Evolutionary conservation across 2,797 vertebrate species (phyloP).

Genomic region (Parotocinclus haroldoi): DNA sequence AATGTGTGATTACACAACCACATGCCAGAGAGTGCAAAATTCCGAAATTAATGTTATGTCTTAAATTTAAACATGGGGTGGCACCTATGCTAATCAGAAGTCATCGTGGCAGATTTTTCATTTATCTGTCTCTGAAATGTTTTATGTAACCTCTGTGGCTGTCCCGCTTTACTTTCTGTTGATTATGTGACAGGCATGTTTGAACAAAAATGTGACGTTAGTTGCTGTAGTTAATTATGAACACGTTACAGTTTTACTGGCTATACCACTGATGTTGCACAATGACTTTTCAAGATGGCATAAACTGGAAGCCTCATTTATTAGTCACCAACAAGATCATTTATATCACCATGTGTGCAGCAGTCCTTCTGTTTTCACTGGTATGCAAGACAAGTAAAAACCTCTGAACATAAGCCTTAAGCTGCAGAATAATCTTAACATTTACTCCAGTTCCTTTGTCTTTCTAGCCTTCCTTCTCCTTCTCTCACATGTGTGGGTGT

Average conservation of each 20-base stretch:
- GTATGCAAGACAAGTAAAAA: neutral
- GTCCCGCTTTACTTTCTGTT: neutral
- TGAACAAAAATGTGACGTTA: neutral
- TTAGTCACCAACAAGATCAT: neutral
- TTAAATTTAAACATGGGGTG: no score
- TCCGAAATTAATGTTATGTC: no score
- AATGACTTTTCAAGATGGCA: neutral
- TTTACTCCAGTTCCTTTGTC: slow-evolving; percentile 65
- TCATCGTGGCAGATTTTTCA: no score
- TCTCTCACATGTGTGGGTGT: slow-evolving; percentile 70
- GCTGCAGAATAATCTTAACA: slow-evolving; percentile 27
- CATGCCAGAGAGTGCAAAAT: no score
- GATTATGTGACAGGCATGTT: neutral
- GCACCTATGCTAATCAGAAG: no score
- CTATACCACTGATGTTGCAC: no score
- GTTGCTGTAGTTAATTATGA: no score
- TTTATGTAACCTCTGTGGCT: no score
- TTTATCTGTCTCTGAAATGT: no score
- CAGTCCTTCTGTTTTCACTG: neutral
- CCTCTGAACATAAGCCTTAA: neutral
- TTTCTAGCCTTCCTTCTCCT: slow-evolving; percentile 62
- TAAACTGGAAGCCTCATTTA: neutral
- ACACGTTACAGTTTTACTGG: no score
- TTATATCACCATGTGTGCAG: neutral
- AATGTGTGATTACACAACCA: no score